Percentiles rank a stretch among this genome's conserved stretches.
Conservation (phyloP, 2,888 invertebrate genomes). For the Tetramorium bicarinatum region DNA sequence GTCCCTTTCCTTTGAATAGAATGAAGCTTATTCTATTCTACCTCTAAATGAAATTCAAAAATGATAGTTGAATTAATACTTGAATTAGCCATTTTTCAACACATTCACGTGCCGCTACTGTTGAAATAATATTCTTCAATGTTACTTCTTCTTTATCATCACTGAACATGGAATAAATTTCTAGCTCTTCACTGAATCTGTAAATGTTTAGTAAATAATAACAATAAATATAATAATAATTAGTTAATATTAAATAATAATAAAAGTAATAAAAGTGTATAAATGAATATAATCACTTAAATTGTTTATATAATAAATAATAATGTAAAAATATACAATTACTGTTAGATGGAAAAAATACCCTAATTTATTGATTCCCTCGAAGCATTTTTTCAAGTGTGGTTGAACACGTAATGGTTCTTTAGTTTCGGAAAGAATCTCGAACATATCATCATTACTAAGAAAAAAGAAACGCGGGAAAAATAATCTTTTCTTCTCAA, state of each 20-base stretch:
- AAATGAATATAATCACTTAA: too few species aligned
- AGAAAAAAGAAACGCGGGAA: slow-evolving; percentile 96
- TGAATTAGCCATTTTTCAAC: slow-evolving; percentile 95
- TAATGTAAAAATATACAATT: not conserved
- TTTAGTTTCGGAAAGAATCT: slow-evolving; percentile 96
- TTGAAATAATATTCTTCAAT: slow-evolving; percentile 89
- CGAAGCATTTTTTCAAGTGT: slow-evolving; percentile 95
- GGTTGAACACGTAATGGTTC: slow-evolving; percentile 94
- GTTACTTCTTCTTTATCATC: slow-evolving; percentile 92
- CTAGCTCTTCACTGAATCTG: slow-evolving; percentile 90
- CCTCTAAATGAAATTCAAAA: not conserved
- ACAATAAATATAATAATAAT: slow-evolving; percentile 68
- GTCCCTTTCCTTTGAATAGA: too few species aligned
- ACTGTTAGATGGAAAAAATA: slow-evolving; percentile 51
- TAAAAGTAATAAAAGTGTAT: too few species aligned
- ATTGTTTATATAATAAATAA: not conserved
- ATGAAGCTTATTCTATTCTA: not conserved
- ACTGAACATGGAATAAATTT: slow-evolving; percentile 93
- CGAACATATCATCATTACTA: slow-evolving; percentile 96
- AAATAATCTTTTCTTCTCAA: slow-evolving; percentile 94
- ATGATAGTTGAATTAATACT: slow-evolving; percentile 75
- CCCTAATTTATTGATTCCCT: slow-evolving; percentile 92
- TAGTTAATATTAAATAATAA: too few species aligned
- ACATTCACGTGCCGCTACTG: slow-evolving; percentile 92
- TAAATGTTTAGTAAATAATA: not conserved